Base-by-base conservation (phyloP, 2,888 invertebrate genomes). In the Pseudococcus viburni region DNA sequence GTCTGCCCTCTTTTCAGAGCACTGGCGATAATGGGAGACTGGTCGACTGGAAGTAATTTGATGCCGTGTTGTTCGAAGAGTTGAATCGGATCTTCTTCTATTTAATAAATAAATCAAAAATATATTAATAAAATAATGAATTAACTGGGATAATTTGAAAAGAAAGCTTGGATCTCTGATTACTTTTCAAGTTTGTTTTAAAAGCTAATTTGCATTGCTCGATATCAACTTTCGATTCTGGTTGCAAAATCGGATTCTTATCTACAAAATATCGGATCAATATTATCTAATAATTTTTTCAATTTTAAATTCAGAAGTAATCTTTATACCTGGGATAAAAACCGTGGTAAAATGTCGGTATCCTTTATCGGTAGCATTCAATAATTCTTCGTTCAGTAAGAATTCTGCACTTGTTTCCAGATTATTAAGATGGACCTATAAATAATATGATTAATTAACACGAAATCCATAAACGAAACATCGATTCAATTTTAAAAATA, bases 1-100 rank as follows among this genome's bases (percentile, higher is more conserved):
- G 96, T 96, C 91, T 97, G 95, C 0, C 97, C 97, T 92, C 95
- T 95, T 92, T 96, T 95, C 91, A 98, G 94, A 51, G 96, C 97
- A 89, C 94, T 95, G 90, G 95, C 95, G 89, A 97, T 94, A 89
- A 95, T 93, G 89, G 92, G 95, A 92, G 93, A 94, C 90, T 95
- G 94, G 91, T 97, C 97, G 33, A 94, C 93, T 86, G 96, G 95
- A n/a, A 88, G 68, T 59, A 85, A 48, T 77, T 88, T 88, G 22
- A 88, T 89, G 77, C 85, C 84, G 84, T 85, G 85, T 42, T 85
- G 84, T 59, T 85, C 85, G 22, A 88, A 89, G 42, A 86, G 84
- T 77, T 84, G 73, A 17, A 88, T 88, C n/a, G 88, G 86, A 80
- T 89, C 89, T 11, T 80, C 80, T 88, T 83, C 80, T 83, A 19